Evolutionary conservation across 2,113 vertebrate genomes (phyloP).

Genomic region (Bubo bubo): DNA sequence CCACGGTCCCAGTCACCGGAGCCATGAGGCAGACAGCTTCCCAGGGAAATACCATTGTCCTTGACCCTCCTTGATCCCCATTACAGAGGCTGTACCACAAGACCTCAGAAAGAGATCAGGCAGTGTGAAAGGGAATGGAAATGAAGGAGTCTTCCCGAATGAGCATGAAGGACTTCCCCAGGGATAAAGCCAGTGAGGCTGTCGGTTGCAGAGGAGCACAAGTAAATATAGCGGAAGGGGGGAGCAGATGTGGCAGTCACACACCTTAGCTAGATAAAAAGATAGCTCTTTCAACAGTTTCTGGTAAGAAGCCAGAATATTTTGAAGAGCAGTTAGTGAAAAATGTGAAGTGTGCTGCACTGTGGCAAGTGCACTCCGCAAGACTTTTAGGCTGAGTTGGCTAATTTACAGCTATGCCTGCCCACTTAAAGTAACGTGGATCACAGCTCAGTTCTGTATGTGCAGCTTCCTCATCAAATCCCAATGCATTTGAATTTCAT

Average conservation of each 20-base stretch:
- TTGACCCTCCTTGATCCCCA: conserved; percentile 35
- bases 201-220: not conserved
- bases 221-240: not conserved
- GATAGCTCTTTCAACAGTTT: not conserved
- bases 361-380: not conserved
- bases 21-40: not conserved
- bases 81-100: not conserved
- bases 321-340: not conserved
- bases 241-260: not conserved
- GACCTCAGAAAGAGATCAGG: not conserved
- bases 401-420: not conserved
- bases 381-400: not conserved
- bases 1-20: not conserved
- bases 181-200: not conserved
- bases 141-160: not conserved
- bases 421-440: not conserved
- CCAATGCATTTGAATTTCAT: not conserved
- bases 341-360: not conserved
- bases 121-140: not conserved
- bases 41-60: not conserved
- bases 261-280: not conserved
- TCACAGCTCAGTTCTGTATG: not conserved
- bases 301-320: not conserved
- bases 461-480: not conserved
- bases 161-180: not conserved